phyloP scores from a whole-genome alignment of 1,140 invertebrate species.

The Stenopsyche tienmushanensis region DNA sequence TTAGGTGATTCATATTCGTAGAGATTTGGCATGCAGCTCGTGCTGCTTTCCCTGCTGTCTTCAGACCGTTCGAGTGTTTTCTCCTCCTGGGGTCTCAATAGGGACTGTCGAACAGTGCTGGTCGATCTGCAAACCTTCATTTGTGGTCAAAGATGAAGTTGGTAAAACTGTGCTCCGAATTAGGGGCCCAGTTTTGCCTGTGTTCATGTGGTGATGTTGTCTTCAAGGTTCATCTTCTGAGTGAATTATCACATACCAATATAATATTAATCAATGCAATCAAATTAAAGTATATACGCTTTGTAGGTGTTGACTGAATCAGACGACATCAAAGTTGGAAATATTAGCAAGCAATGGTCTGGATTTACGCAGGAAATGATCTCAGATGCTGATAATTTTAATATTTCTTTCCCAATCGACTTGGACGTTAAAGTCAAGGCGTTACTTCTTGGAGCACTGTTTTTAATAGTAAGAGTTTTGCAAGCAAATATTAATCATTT shows the following conservation, averaged over 20 bases:
- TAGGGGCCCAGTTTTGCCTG: conserved; percentile 81
- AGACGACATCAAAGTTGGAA: conserved; percentile 65
- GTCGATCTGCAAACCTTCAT: conserved; percentile 77
- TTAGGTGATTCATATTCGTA: conserved; percentile 70
- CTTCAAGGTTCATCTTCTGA: conserved; percentile 55
- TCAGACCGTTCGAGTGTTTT: conserved; percentile 76
- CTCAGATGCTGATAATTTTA: conserved; percentile 77
- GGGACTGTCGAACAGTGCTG: conserved; percentile 84
- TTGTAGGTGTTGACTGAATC: conserved; percentile 67
- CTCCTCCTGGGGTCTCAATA: conserved; percentile 70
- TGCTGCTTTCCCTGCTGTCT: conserved; percentile 85
- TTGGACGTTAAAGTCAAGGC: no score
- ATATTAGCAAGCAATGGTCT: conserved; percentile 77
- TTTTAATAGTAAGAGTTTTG: no score
- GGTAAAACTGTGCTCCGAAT: conserved; percentile 79
- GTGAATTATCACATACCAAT: not conserved
- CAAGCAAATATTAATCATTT: conserved; percentile 81
- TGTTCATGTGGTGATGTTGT: conserved; percentile 80
- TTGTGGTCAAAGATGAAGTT: conserved; percentile 73
- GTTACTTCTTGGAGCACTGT: no score
- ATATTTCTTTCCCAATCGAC: conserved; percentile 75
- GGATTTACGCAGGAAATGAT: conserved; percentile 70
- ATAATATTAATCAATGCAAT: not conserved
- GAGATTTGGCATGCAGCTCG: conserved; percentile 73
- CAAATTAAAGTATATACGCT: no score